phyloP scores from a whole-genome alignment of 92 coral and sea anemone genomes.

The Palythoa caribaeorum region DNA sequence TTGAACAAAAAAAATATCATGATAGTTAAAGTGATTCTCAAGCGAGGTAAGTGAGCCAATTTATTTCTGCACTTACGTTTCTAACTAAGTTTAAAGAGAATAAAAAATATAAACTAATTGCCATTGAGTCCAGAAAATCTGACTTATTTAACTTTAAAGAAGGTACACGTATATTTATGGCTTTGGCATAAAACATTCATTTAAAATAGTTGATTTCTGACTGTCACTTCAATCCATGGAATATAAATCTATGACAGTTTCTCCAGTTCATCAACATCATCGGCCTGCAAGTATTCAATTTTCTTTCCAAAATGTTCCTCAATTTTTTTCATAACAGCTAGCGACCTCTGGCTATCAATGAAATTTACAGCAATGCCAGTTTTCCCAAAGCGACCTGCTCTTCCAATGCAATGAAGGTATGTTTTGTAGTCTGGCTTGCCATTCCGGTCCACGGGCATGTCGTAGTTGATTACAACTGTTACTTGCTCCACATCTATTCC shows the following conservation, averaged over 20 bases:
- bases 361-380: slow-evolving; percentile 95
- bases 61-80: too few species aligned
- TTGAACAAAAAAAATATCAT: too few species aligned
- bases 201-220: too few species aligned
- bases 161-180: too few species aligned
- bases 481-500: too few species aligned
- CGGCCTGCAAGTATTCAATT: slow-evolving; percentile 73
- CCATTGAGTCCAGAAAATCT: too few species aligned
- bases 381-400: slow-evolving; percentile 98
- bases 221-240: not conserved
- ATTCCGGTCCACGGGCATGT: slow-evolving; percentile 86
- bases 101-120: too few species aligned
- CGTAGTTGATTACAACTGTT: slow-evolving; percentile 93
- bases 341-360: slow-evolving; percentile 87
- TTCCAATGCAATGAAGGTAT: slow-evolving; percentile 93
- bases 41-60: too few species aligned
- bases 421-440: slow-evolving; percentile 94
- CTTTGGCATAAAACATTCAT: too few species aligned
- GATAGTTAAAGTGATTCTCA: too few species aligned
- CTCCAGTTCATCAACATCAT: slow-evolving; percentile 90
- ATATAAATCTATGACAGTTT: slow-evolving; percentile 53
- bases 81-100: too few species aligned
- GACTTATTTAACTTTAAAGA: too few species aligned
- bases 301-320: slow-evolving; percentile 95
- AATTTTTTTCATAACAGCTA: slow-evolving; percentile 82